phyloP scores from a whole-genome alignment of 2,797 vertebrate species.

The Squalus acanthias region DNA sequence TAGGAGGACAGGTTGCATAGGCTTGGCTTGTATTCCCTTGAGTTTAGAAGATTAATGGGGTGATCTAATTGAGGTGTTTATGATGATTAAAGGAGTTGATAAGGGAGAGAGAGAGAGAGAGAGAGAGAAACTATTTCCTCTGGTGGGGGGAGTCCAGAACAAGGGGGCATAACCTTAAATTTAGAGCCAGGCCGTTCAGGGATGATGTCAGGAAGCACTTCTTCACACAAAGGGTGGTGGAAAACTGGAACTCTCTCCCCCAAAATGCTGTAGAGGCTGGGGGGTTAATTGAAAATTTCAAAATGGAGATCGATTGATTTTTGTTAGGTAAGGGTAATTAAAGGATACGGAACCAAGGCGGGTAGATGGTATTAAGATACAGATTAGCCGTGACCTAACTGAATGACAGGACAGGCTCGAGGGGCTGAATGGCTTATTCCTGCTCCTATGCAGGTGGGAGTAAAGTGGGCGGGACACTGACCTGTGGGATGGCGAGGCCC shows the following conservation, averaged over 20 bases:
- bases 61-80: background rate
- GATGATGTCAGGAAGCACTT: background rate
- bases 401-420: background rate
- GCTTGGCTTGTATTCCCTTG: background rate
- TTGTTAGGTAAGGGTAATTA: background rate
- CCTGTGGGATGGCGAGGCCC: constrained; percentile 85
- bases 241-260: background rate
- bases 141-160: background rate
- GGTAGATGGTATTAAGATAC: background rate
- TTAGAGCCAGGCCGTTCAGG: background rate
- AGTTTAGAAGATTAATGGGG: background rate
- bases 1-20: no score
- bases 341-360: no score
- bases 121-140: background rate
- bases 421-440: background rate
- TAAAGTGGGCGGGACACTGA: constrained; percentile 44
- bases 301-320: no score
- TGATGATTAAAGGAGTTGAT: no score
- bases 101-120: background rate
- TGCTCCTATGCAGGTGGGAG: no score
- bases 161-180: background rate
- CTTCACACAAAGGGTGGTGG: background rate
- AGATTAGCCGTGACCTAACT: background rate
- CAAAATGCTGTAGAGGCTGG: background rate
- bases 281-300: background rate